These are phyloP conservation scores for Muscina levida DNA, from an alignment of 2,888 invertebrate genomes.

Conservation along the genomic window DNA sequence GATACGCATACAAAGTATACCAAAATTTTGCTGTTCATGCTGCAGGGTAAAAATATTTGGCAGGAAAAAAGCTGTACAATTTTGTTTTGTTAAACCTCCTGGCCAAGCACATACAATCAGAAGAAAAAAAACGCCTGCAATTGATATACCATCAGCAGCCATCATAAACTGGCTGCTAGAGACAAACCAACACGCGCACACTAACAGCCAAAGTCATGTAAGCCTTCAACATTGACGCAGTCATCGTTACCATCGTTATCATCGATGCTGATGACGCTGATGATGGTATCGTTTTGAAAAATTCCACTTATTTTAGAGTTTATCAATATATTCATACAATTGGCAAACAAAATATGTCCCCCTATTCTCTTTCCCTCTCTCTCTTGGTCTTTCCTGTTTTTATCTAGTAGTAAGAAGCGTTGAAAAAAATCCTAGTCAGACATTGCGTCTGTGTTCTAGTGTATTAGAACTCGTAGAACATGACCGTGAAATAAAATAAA, in stretches of 20 bases:
- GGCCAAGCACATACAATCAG: too few species aligned
- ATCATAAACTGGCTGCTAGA: not conserved
- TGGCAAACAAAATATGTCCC: not conserved
- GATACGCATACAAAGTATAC: constrained; percentile 54
- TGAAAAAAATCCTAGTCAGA: too few species aligned
- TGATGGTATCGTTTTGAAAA: constrained; percentile 68
- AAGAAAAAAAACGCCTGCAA: constrained; percentile 68
- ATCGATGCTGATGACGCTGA: constrained; percentile 57
- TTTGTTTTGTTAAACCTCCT: constrained; percentile 29
- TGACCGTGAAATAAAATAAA: constrained; percentile 29
- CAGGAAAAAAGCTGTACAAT: constrained; percentile 2
- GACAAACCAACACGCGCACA: too few species aligned
- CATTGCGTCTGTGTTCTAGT: not conserved
- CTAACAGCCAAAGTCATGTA: constrained; percentile 3
- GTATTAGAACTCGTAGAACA: constrained; percentile 25
- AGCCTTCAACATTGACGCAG: constrained; percentile 5
- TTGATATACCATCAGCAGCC: constrained; percentile 68
- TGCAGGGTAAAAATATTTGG: constrained; percentile 7
- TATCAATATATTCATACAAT: constrained; percentile 58
- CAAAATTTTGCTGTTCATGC: not conserved
- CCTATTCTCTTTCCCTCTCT: not conserved
- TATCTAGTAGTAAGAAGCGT: too few species aligned
- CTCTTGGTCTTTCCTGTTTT: too few species aligned
- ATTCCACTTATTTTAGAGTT: constrained; percentile 74
- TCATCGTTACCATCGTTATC: not conserved